Conservation (phyloP, 2,888 invertebrate species). For the Lepidocyrtoides sp. region DNA sequence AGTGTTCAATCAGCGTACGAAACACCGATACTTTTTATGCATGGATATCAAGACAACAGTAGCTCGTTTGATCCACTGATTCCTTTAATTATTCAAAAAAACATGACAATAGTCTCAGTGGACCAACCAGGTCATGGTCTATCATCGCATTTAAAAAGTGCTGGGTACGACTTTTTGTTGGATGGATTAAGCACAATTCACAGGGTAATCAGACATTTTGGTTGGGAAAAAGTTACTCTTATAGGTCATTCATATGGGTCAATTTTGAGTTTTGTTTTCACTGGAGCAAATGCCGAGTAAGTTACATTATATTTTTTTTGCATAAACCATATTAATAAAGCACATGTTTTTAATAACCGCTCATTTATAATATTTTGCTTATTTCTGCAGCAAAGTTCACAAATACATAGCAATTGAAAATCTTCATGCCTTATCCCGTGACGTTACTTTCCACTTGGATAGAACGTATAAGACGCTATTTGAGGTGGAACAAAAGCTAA, state of each 20-base stretch:
- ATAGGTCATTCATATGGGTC: slow-evolving; percentile 84
- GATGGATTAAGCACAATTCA: slow-evolving; percentile 80
- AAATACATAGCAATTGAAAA: slow-evolving; percentile 83
- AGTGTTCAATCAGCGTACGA: not conserved
- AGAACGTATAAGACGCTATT: slow-evolving; percentile 53
- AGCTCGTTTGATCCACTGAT: slow-evolving; percentile 83
- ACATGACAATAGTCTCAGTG: slow-evolving; percentile 78
- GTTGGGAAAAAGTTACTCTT: slow-evolving; percentile 81
- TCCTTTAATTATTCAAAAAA: slow-evolving; percentile 78
- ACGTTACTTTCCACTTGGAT: slow-evolving; percentile 43
- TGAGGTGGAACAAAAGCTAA: slow-evolving; percentile 80
- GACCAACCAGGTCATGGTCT: slow-evolving; percentile 83
- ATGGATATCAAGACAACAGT: slow-evolving; percentile 84
- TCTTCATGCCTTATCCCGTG: slow-evolving; percentile 72
- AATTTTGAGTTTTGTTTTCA: slow-evolving; percentile 79
- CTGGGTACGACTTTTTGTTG: slow-evolving; percentile 73
- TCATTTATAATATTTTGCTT: not conserved
- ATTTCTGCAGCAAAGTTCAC: slow-evolving; percentile 71
- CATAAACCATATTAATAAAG: not conserved
- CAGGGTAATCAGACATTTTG: slow-evolving; percentile 78
- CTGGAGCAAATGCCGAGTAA: slow-evolving; percentile 81
- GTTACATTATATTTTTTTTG: no score
- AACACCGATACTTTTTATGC: slow-evolving; percentile 80
- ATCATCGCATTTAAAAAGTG: slow-evolving; percentile 72
- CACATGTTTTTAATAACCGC: not conserved